Evolutionary conservation across 2,888 invertebrate genomes (phyloP).

Genomic region (Caenorhabditis panamensis): DNA sequence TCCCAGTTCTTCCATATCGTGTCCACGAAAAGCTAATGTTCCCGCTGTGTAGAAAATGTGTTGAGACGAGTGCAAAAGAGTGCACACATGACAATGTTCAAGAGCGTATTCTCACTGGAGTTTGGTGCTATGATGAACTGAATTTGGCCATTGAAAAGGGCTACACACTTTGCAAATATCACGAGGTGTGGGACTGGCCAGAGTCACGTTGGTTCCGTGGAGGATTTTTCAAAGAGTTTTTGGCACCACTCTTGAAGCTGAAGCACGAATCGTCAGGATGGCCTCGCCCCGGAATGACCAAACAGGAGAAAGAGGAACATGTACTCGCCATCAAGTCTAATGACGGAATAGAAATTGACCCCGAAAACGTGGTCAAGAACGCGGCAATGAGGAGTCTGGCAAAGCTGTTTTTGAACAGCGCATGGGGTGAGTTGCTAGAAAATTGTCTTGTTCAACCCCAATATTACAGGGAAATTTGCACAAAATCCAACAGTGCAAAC

Average conservation of each 20-base stretch:
- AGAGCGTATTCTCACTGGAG: background rate
- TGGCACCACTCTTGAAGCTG: slow-evolving; percentile 6
- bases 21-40: background rate
- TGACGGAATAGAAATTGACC: background rate
- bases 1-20: background rate
- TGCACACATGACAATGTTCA: background rate
- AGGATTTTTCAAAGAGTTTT: slow-evolving; percentile 21
- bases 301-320: slow-evolving; percentile 3
- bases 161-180: background rate
- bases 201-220: background rate
- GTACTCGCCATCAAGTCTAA: background rate
- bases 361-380: background rate
- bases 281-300: background rate
- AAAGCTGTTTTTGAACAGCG: slow-evolving; percentile 22
- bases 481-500: slow-evolving; percentile 7
- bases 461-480: slow-evolving; percentile 4
- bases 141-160: background rate
- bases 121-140: background rate
- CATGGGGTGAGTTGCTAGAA: too few relatives aligned
- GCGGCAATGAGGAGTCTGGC: slow-evolving; percentile 2
- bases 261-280: slow-evolving; percentile 14
- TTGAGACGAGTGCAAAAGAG: background rate
- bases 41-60: background rate
- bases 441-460: too few relatives aligned
- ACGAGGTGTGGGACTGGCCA: background rate